phyloP scores from a whole-genome alignment of 2,888 invertebrate species.

The Troides oblongomaculatus region DNA sequence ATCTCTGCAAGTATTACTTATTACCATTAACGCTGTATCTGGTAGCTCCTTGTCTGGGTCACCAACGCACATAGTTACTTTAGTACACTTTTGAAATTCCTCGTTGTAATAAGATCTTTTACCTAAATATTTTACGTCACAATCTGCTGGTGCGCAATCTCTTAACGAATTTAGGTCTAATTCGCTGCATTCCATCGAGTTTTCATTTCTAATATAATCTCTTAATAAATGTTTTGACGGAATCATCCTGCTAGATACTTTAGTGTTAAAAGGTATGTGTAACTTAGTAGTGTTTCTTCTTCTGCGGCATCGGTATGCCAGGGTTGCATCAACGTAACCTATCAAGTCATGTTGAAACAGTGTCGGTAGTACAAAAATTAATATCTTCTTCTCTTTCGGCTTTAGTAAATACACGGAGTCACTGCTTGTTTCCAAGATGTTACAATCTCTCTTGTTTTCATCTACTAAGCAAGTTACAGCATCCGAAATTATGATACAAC shows the following conservation, averaged over 20 bases:
- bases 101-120: conserved; percentile 49
- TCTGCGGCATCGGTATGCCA: conserved; percentile 45
- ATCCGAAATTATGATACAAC: conserved; percentile 45
- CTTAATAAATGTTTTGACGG: conserved; percentile 35
- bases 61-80: conserved; percentile 46
- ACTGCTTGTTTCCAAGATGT: conserved; percentile 43
- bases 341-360: conserved; percentile 54
- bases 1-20: conserved; percentile 56
- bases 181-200: conserved; percentile 43
- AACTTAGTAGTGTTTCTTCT: conserved; percentile 37
- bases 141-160: conserved; percentile 54
- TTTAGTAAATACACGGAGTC: conserved; percentile 38
- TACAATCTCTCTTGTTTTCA: conserved; percentile 43
- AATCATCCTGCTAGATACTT: conserved; percentile 34
- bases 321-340: conserved; percentile 52
- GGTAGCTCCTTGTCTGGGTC: conserved; percentile 48
- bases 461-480: conserved; percentile 51
- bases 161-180: conserved; percentile 55
- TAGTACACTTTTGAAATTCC: conserved; percentile 44
- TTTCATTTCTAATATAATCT: conserved; percentile 38
- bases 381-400: conserved; percentile 48
- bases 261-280: conserved; percentile 55
- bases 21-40: conserved; percentile 52
- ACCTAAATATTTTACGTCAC: conserved; percentile 60
- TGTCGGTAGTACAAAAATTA: conserved; percentile 52